Evolutionary conservation across 2,113 vertebrate genomes (phyloP).

Genomic region (Eretmochelys imbricata): DNA sequence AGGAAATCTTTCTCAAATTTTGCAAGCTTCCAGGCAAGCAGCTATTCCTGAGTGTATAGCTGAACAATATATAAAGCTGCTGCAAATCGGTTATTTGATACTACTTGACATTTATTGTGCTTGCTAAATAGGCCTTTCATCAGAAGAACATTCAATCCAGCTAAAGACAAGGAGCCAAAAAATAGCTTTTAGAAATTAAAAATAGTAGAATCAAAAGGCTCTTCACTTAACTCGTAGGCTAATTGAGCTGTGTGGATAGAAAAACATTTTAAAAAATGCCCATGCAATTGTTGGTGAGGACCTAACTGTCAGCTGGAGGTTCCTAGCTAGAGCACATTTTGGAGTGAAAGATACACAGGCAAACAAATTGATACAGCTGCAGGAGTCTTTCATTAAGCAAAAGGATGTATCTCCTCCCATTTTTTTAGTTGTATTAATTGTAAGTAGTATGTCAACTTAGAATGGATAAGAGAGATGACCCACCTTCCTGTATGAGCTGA

Average conservation of each 20-base stretch:
- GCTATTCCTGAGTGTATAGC: neutral
- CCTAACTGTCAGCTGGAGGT: neutral
- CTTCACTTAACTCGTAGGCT: neutral
- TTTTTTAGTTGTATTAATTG: slow-evolving; percentile 9
- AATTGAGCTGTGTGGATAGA: neutral
- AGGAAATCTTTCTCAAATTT: neutral
- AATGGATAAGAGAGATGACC: neutral
- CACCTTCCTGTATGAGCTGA: neutral
- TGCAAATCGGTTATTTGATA: neutral
- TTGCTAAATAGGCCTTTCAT: slow-evolving; percentile 3
- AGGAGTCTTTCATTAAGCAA: neutral
- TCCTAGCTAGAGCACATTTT: neutral
- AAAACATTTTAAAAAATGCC: neutral
- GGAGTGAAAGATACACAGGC: neutral
- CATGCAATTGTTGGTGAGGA: neutral
- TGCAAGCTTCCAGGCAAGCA: neutral
- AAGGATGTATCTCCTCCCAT: neutral
- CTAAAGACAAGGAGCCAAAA: neutral
- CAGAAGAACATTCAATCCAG: neutral
- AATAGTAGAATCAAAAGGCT: neutral
- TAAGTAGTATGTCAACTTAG: neutral
- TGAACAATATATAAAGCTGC: neutral
- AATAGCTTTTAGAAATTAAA: slow-evolving; percentile 26
- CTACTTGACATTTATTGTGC: neutral
- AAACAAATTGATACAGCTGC: neutral